Evolutionary conservation across 92 coral and sea anemone genomes (phyloP).

Genomic region (Epizoanthus scotinus): DNA sequence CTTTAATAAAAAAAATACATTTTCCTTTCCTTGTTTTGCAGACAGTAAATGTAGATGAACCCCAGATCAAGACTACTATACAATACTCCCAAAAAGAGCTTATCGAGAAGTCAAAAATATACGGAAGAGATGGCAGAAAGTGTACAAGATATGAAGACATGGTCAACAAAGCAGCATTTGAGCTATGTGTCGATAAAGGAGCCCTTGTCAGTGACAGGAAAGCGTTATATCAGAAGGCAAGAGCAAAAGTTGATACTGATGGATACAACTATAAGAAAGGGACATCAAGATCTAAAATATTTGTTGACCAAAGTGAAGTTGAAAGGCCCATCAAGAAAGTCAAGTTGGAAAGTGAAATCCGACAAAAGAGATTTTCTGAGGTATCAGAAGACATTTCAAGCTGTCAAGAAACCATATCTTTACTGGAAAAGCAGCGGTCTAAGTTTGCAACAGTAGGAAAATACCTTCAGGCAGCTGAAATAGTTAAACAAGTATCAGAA

Average conservation of each 20-base stretch:
- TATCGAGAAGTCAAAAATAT: no score
- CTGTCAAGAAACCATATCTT: constrained; percentile 26
- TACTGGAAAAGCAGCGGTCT: constrained; percentile 20
- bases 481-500: constrained; percentile 39
- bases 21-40: no score
- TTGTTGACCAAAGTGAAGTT: constrained; percentile 32
- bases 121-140: no score
- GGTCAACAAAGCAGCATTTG: constrained; percentile 19
- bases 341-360: constrained; percentile 22
- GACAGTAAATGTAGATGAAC: no score
- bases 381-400: constrained; percentile 24
- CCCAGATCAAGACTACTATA: no score
- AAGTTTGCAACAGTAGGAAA: constrained; percentile 31
- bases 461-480: constrained; percentile 40
- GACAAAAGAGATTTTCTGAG: constrained; percentile 9
- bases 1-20: no score
- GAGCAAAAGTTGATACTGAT: constrained; percentile 36
- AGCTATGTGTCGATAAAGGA: constrained; percentile 9
- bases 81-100: no score
- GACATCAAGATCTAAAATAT: constrained; percentile 38
- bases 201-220: constrained; percentile 36
- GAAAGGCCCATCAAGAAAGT: constrained; percentile 1
- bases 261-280: constrained; percentile 38
- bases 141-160: constrained; percentile 37
- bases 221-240: constrained; percentile 19